Conservation (phyloP, 2,888 invertebrate species). For the Lasioglossum figueresi region DNA sequence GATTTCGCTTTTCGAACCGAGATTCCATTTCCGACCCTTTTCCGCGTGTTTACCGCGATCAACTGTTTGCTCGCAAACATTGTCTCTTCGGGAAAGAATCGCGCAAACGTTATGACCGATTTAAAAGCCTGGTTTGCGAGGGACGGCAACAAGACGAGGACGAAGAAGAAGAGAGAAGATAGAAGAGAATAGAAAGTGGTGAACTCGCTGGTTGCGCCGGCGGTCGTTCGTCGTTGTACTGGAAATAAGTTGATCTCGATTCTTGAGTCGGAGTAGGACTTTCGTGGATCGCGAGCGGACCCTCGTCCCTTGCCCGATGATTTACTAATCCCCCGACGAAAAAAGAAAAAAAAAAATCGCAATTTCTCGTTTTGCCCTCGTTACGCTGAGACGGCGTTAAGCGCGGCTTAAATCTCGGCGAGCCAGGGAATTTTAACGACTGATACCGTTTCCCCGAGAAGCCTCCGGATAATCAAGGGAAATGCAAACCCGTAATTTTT, state of each 20-base stretch:
- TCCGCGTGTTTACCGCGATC: constrained; percentile 53
- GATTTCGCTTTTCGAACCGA: constrained; percentile 48
- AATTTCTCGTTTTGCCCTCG: constrained; percentile 51
- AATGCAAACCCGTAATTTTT: constrained; percentile 50
- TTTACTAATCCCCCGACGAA: constrained; percentile 52
- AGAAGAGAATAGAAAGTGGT: neutral
- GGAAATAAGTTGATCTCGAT: constrained; percentile 45
- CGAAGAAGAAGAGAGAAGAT: neutral
- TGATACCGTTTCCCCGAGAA: constrained; percentile 28
- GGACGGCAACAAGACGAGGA: neutral
- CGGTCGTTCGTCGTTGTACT: constrained; percentile 27
- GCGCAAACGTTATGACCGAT: constrained; percentile 56
- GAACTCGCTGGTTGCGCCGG: neutral
- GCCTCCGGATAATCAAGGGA: constrained; percentile 42
- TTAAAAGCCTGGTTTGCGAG: constrained; percentile 21
- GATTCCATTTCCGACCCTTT: constrained; percentile 58
- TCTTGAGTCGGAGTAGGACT: neutral
- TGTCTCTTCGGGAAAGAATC: constrained; percentile 45
- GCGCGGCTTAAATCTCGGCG: constrained; percentile 41
- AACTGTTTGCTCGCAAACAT: constrained; percentile 64
- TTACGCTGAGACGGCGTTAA: constrained; percentile 44
- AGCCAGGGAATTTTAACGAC: constrained; percentile 34
- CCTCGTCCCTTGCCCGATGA: constrained; percentile 26
- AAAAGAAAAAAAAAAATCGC: constrained; percentile 35
- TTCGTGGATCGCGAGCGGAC: neutral